phyloP scores from a whole-genome alignment of 2,113 vertebrate species.

The Chamaetylas fuelleborni region DNA sequence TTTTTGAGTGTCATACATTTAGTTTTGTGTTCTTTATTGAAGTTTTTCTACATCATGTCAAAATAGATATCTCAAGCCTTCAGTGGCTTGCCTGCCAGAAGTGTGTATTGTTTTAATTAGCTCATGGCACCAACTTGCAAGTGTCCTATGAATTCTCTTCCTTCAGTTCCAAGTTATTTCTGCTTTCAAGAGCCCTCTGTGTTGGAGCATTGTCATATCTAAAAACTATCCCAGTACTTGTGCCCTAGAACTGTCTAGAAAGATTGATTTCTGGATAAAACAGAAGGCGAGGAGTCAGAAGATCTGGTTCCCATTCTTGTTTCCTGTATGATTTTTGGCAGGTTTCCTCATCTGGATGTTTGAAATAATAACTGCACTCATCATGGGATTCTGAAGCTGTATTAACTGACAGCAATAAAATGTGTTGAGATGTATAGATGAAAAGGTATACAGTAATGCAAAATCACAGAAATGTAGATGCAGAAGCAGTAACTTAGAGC shows the following conservation, averaged over 20 bases:
- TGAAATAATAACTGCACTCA: conserved; percentile 34
- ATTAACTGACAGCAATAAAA: conserved; percentile 42
- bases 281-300: neutral
- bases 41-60: neutral
- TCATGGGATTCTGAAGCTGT: conserved; percentile 30
- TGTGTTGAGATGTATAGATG: conserved; percentile 20
- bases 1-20: neutral
- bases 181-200: neutral
- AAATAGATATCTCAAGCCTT: neutral
- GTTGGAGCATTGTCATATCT: neutral
- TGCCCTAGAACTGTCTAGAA: conserved; percentile 23
- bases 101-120: neutral
- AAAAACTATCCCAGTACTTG: neutral
- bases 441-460: neutral
- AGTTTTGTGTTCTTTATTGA: neutral
- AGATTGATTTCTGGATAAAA: conserved; percentile 30
- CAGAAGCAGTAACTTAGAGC: neutral
- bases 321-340: conserved; percentile 48
- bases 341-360: conserved; percentile 24
- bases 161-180: neutral
- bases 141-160: neutral
- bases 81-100: neutral
- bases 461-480: neutral
- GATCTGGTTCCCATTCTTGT: conserved; percentile 58
- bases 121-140: neutral